phyloP scores from a whole-genome alignment of 2,797 vertebrate genomes.

The Oceanodroma leucorhoa region DNA sequence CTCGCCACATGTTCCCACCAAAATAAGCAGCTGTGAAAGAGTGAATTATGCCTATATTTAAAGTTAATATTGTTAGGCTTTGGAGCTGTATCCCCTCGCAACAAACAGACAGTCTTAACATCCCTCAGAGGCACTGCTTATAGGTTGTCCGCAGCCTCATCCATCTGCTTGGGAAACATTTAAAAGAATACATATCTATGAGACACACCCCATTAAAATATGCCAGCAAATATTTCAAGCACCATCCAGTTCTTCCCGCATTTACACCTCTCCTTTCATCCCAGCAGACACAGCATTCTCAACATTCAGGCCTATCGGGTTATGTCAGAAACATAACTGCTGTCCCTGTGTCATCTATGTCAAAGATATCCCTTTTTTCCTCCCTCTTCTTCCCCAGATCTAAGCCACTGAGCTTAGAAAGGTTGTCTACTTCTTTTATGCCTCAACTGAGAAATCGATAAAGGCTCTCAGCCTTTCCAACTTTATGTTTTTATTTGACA shows the following conservation, averaged over 20 bases:
- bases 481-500: slow-evolving; percentile 43
- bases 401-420: not conserved
- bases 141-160: not conserved
- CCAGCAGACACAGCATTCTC: not conserved
- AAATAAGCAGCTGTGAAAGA: not conserved
- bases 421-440: slow-evolving; percentile 22
- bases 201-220: not conserved
- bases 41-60: not conserved
- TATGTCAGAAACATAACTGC: not conserved
- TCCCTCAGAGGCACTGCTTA: not conserved
- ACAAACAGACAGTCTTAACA: not conserved
- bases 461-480: slow-evolving; percentile 25
- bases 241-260: not conserved
- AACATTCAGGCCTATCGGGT: not conserved
- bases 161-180: not conserved
- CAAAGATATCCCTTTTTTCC: not conserved
- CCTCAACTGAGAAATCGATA: slow-evolving; percentile 15
- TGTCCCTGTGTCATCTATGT: not conserved
- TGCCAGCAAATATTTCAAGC: not conserved
- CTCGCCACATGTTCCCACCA: not conserved
- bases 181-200: not conserved
- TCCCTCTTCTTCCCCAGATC: not conserved
- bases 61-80: not conserved
- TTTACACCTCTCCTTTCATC: not conserved
- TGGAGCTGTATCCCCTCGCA: not conserved